A percentile compares a stretch with the other conserved stretches of the same genome.
These are phyloP conservation scores for Micrastur ruficollis DNA, from an alignment of 2,797 vertebrate genomes.

Conservation along the genomic window DNA sequence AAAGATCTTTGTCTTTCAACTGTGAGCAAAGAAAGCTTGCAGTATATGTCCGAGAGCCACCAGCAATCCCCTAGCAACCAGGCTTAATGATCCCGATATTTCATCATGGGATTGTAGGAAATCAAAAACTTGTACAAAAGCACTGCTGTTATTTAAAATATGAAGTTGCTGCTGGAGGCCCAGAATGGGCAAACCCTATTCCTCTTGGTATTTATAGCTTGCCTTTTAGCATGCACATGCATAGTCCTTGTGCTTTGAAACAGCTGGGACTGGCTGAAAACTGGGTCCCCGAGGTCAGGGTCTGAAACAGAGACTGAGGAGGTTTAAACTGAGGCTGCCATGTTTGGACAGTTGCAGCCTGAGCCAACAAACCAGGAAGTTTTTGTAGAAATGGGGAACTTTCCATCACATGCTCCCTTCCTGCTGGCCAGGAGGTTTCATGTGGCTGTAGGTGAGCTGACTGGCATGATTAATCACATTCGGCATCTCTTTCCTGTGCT, in stretches of 20 bases:
- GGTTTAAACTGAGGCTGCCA: background rate
- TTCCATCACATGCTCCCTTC: background rate
- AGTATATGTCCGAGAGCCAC: constrained; percentile 11
- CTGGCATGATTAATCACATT: background rate
- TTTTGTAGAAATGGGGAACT: background rate
- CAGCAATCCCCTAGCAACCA: constrained; percentile 58
- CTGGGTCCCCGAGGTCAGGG: background rate
- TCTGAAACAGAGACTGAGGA: background rate
- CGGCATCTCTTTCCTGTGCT: background rate
- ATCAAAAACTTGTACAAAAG: constrained; percentile 19
- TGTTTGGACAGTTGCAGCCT: background rate
- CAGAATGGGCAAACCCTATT: background rate
- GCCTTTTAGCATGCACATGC: background rate
- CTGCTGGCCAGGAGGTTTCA: background rate
- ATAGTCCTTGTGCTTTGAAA: background rate
- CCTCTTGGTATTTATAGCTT: constrained; percentile 13
- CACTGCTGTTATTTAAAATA: constrained; percentile 29
- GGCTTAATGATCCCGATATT: background rate
- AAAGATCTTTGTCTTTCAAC: constrained; percentile 57
- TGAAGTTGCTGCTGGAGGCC: constrained; percentile 21
- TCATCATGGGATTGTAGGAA: background rate
- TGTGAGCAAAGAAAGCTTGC: constrained; percentile 12
- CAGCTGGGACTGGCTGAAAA: background rate
- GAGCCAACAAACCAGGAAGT: background rate
- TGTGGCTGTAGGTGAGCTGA: background rate